A percentile compares a stretch with the other conserved stretches of the same genome.
phyloP scores from a whole-genome alignment of 2,113 vertebrate species.

The Ctenomys sociabilis region DNA sequence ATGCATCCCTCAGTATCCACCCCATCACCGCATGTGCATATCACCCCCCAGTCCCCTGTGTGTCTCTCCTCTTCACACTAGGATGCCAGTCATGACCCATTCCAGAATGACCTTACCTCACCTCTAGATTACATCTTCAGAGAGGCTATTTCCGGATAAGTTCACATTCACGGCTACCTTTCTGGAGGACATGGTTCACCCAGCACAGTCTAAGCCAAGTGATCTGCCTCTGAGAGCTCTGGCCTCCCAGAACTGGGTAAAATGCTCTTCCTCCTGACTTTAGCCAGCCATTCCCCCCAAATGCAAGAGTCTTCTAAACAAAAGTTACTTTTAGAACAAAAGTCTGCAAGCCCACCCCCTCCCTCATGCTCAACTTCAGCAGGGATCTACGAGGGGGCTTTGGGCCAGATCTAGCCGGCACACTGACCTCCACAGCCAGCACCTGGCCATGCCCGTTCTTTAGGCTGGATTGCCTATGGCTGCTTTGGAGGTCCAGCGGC shows the following conservation, averaged over 20 bases:
- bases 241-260: background rate
- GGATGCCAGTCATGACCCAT: background rate
- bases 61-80: background rate
- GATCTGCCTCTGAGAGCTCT: background rate
- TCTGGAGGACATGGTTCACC: background rate
- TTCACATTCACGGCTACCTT: background rate
- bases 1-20: background rate
- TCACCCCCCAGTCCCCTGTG: background rate
- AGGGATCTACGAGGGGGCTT: background rate
- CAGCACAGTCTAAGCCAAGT: background rate
- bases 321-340: background rate
- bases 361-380: background rate
- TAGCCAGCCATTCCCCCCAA: background rate
- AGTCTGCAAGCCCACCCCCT: background rate
- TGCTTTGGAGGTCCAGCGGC: background rate
- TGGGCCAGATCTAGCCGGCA: background rate
- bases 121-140: background rate
- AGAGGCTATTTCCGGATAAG: slow-evolving; percentile 9
- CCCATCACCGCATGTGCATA: accelerated
- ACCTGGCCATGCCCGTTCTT: background rate
- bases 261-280: background rate
- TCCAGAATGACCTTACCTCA: background rate
- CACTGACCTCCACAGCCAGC: background rate
- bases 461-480: background rate
- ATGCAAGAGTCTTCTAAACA: background rate